phyloP scores from a whole-genome alignment of 2,888 invertebrate genomes.

The Napeogenes sylphis region DNA sequence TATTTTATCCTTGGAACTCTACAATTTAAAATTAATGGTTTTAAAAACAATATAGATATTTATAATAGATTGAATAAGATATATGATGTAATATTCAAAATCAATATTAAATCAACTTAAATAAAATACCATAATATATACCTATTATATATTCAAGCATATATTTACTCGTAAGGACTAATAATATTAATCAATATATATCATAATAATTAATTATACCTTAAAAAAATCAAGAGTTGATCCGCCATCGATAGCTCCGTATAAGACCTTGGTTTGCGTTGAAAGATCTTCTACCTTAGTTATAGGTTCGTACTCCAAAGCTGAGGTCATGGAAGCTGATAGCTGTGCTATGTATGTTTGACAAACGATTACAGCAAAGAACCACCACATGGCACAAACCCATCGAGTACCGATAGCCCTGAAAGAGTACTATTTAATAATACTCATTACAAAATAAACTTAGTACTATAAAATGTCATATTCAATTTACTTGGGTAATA shows the following conservation, averaged over 20 bases:
- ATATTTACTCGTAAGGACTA: too few relatives aligned
- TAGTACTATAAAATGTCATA: background rate
- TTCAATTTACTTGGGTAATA: conserved; percentile 87
- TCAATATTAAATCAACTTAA: too few relatives aligned
- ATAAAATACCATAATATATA: too few relatives aligned
- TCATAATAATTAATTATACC: conserved; percentile 42
- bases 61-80: too few relatives aligned
- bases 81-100: too few relatives aligned
- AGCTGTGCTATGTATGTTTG: conserved; percentile 96
- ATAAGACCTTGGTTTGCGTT: conserved; percentile 93
- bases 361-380: conserved; percentile 93
- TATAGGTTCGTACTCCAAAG: conserved; percentile 90
- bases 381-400: conserved; percentile 96
- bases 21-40: conserved; percentile 22
- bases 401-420: conserved; percentile 93
- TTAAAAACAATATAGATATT: too few relatives aligned
- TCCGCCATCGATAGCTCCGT: conserved; percentile 90
- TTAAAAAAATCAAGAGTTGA: conserved; percentile 92
- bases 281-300: conserved; percentile 94
- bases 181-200: too few relatives aligned
- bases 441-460: too few relatives aligned
- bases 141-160: too few relatives aligned
- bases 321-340: conserved; percentile 93
- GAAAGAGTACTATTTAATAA: conserved; percentile 22
- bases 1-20: conserved; percentile 87